phyloP scores from a whole-genome alignment of 2,888 invertebrate genomes.

The Nasonia oneida region DNA sequence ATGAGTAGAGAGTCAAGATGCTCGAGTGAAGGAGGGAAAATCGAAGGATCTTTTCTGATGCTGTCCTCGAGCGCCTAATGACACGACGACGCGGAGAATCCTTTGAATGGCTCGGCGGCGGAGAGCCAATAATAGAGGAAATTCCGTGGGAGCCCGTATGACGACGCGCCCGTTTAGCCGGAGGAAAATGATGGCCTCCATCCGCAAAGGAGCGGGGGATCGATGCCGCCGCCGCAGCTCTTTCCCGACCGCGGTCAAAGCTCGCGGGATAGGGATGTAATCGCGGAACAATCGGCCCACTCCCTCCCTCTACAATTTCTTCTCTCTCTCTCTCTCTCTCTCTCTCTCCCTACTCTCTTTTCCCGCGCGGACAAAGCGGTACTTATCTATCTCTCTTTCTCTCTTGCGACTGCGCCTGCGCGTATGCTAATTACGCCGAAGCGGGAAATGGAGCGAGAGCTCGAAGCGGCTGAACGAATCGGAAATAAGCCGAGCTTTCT shows the following conservation, averaged over 20 bases:
- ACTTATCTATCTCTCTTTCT: background rate
- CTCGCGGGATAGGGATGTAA: background rate
- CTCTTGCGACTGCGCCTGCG: background rate
- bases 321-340: background rate
- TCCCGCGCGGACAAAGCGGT: background rate
- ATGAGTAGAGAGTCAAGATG: no score
- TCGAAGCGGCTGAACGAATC: background rate
- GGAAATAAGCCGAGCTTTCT: background rate
- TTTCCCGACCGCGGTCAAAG: slow-evolving; percentile 1
- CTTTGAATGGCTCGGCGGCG: background rate
- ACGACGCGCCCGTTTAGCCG: background rate
- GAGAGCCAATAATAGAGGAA: background rate
- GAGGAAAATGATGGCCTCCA: slow-evolving; percentile 1
- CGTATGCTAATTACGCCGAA: background rate
- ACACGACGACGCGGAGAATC: background rate
- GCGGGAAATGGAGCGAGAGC: background rate
- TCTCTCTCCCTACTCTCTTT: background rate
- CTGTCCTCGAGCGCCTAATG: background rate
- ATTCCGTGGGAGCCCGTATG: background rate
- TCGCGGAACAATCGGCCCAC: slow-evolving; percentile 19
- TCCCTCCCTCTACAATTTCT: background rate
- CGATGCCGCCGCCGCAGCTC: slow-evolving; percentile 13
- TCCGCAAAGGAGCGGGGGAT: background rate
- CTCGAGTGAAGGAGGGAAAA: background rate
- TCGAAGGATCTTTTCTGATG: background rate